Percentiles rank a stretch among this genome's conserved stretches.
phyloP scores from a whole-genome alignment of 2,888 invertebrate genomes.

The Timema cristinae region DNA sequence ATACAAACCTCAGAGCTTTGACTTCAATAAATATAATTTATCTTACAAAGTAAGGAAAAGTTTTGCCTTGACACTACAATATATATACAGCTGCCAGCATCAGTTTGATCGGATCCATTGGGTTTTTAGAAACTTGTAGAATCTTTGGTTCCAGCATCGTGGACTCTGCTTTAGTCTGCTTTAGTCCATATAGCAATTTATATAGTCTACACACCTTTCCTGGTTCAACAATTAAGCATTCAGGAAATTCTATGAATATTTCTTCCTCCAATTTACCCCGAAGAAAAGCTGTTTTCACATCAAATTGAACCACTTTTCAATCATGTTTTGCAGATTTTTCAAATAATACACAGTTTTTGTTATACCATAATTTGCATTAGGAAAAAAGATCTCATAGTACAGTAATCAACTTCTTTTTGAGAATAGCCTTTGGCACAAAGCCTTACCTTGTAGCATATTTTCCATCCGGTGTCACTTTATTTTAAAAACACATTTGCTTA shows the following conservation, averaged over 20 bases:
- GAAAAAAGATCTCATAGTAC: not conserved
- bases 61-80: not conserved
- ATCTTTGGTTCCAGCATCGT: not conserved
- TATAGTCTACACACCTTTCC: not conserved
- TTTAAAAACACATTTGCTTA: conserved; percentile 1
- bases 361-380: not conserved
- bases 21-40: not conserved
- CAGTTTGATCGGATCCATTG: not conserved
- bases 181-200: not conserved
- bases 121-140: not conserved
- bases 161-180: not conserved
- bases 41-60: not conserved
- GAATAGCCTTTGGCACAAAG: not conserved
- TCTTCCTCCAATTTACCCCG: not conserved
- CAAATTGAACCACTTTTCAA: not conserved
- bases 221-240: not conserved
- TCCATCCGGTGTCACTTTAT: not conserved
- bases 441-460: not conserved
- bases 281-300: not conserved
- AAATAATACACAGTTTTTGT: not conserved
- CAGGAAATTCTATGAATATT: not conserved
- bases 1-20: too few relatives aligned
- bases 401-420: not conserved
- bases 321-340: not conserved
- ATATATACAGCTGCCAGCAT: not conserved